Evolutionary conservation across 2,113 vertebrate species (phyloP).

Genomic region (Mormyrus lacerda): DNA sequence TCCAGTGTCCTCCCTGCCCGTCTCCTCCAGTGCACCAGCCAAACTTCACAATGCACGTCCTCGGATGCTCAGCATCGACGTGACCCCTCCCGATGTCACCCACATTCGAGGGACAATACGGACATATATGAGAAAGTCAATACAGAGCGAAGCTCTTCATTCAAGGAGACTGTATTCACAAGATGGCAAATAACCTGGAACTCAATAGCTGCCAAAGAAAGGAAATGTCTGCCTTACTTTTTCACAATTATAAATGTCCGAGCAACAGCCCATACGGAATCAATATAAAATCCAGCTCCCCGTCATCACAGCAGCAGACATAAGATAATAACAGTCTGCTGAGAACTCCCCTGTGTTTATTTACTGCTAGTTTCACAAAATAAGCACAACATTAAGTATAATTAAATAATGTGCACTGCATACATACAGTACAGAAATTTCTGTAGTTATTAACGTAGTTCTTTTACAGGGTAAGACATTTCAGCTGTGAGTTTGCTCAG

Average conservation of each 20-base stretch:
- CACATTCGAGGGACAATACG: not conserved
- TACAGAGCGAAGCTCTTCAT: not conserved
- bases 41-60: not conserved
- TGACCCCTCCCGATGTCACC: not conserved
- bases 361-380: not conserved
- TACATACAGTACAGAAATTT: not conserved
- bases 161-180: not conserved
- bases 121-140: not conserved
- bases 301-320: not conserved
- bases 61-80: not conserved
- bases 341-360: not conserved
- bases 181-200: not conserved
- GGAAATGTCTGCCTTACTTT: not conserved
- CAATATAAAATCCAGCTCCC: not conserved
- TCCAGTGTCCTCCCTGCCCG: too few relatives aligned
- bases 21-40: not conserved
- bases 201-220: conserved; percentile 5
- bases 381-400: not conserved
- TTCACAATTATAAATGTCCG: not conserved
- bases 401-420: not conserved
- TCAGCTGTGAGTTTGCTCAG: conserved; percentile 32
- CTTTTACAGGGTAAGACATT: not conserved
- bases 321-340: not conserved
- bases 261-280: not conserved
- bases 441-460: not conserved